Percentiles rank a stretch among this genome's conserved stretches.
Evolutionary conservation across 2,797 vertebrate species (phyloP).

Genomic region (Eremophila alpestris): DNA sequence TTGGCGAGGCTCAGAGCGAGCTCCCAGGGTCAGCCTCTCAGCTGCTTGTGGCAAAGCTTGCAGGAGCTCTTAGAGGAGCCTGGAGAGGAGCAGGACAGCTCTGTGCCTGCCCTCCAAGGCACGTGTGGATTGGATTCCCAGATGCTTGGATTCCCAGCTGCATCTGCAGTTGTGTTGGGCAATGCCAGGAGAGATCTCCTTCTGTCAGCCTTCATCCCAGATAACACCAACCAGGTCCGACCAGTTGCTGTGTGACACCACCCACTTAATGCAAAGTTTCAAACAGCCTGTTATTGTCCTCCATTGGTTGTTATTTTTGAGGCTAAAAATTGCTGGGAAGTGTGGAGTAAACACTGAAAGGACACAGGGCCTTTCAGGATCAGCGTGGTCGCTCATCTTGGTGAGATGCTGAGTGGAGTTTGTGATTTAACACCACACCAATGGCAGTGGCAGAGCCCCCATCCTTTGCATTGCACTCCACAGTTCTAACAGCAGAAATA

Average conservation of each 20-base stretch:
- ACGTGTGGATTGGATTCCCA: not conserved
- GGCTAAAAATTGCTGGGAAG: not conserved
- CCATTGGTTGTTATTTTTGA: not conserved
- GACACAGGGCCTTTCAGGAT: not conserved
- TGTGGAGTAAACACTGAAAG: not conserved
- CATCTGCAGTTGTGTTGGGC: not conserved
- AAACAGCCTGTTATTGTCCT: not conserved
- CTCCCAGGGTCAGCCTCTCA: not conserved
- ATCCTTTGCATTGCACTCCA: not conserved
- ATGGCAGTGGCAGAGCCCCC: not conserved
- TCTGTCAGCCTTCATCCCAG: not conserved
- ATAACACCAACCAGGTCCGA: conserved; percentile 30
- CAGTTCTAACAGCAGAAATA: not conserved
- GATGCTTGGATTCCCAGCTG: not conserved
- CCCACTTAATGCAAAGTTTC: conserved; percentile 24
- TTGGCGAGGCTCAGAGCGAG: not conserved
- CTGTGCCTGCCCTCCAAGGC: not conserved
- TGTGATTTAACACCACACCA: not conserved
- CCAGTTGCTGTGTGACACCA: not conserved
- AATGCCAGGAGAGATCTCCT: not conserved
- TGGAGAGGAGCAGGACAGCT: not conserved
- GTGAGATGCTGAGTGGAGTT: not conserved
- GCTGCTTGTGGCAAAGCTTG: not conserved
- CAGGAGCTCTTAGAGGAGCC: not conserved
- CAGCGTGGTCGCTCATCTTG: fast-evolving